phyloP scores from a whole-genome alignment of 2,888 invertebrate species.

The Papilio elwesi region DNA sequence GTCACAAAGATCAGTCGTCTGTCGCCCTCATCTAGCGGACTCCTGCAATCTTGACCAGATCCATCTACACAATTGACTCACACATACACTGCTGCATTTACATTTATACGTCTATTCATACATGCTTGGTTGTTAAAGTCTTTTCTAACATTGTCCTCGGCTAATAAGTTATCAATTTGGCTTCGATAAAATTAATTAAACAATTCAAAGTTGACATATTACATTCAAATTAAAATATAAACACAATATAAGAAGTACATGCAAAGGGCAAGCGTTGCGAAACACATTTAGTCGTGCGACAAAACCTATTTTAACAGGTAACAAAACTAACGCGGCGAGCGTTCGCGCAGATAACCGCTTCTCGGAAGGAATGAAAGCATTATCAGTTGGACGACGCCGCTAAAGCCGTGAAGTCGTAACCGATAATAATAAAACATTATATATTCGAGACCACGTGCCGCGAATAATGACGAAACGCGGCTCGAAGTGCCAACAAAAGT shows the following conservation, averaged over 20 bases:
- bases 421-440: constrained; percentile 80
- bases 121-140: not conserved
- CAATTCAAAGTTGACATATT: not conserved
- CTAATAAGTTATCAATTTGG: not conserved
- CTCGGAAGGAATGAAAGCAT: constrained; percentile 79
- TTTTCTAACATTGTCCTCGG: not conserved
- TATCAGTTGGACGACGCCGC: constrained; percentile 74
- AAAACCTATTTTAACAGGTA: constrained; percentile 20
- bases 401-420: constrained; percentile 81
- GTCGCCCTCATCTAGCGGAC: too few relatives aligned
- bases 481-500: constrained; percentile 72
- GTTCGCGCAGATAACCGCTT: constrained; percentile 70
- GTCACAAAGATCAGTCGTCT: too few relatives aligned
- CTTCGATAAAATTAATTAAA: too few relatives aligned
- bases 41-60: too few relatives aligned
- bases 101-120: too few relatives aligned
- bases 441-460: constrained; percentile 81
- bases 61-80: too few relatives aligned
- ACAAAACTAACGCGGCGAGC: constrained; percentile 25
- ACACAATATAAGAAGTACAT: not conserved
- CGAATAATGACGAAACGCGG: constrained; percentile 76
- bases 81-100: too few relatives aligned
- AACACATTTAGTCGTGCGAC: constrained; percentile 16
- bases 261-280: not conserved
- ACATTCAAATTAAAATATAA: not conserved